Evolutionary conservation across 2,113 vertebrate species (phyloP), one percentile per base, ranked within the genome.

Genomic region (Equus quagga): DNA sequence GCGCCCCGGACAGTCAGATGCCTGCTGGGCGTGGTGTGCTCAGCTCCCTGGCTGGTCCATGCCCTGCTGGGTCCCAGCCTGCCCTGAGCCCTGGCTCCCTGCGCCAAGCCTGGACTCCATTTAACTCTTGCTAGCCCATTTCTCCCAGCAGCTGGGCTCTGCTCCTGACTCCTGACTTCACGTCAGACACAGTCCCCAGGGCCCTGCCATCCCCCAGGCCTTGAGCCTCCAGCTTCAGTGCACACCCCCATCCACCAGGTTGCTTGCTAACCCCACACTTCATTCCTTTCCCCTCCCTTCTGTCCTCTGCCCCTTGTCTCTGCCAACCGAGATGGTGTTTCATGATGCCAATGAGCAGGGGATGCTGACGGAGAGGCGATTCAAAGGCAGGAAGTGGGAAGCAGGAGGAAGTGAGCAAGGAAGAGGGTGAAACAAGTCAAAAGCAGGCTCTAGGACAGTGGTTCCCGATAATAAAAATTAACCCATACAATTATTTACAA

Each of bases 161-260:
- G 13, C 44, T 73, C 6, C 70, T 56, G 69, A 41, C 33, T 81
- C 24, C 28, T 12, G 67, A 46, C n/a, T 51, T 33, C 73, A 78
- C 1, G 2, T 60, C 67, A 76, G 15, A 54, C 10, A 10, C 3
- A 1, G 24, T 41, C 28, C 31, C 19, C 44, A 28, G 41, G 56
- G 9, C 26, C 67, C 58, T 11, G 12, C 54, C 31, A 70, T 3
- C 21, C 28, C 24, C 14, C 15, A 70, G 26, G 4, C n/a, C 46
- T n/a, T 8, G 5, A 28, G 51, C 17, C n/a, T 51, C 26, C 3
- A 11, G 60, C 14, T 6, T 60, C 72, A 19, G 17, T 26, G 21
- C 3, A 1, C 15, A 9, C 2, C n/a, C 33, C 21, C 1, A 7
- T 49, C 49, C 3, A 3, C 26, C 17, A 44, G 17, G 18, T 46